Conservation (phyloP, 1,140 invertebrate genomes). For the Diachasma alloeum region DNA sequence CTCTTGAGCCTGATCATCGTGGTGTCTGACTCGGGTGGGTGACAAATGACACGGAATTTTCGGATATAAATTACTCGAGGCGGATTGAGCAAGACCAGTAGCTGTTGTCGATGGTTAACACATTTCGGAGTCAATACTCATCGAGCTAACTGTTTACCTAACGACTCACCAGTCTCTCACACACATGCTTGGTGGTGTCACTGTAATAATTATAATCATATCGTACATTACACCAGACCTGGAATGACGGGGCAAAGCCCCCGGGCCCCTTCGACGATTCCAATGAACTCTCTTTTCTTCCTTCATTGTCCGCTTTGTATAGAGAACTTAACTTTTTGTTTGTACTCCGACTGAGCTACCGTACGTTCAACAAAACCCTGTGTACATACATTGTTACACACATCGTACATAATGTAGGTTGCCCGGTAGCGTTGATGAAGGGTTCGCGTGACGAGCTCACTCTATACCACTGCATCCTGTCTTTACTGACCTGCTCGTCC, state of each 20-base stretch:
- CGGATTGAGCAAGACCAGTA: slow-evolving; percentile 17
- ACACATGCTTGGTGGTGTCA: slow-evolving; percentile 53
- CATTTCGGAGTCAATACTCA: slow-evolving; percentile 10
- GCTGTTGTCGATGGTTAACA: slow-evolving; percentile 5
- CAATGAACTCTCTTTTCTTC: neutral
- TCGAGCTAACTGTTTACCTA: slow-evolving; percentile 42
- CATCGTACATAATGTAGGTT: slow-evolving; percentile 53
- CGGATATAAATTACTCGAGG: neutral
- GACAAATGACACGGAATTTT: neutral
- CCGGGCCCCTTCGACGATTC: neutral
- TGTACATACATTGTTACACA: slow-evolving; percentile 36
- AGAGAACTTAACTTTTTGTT: neutral
- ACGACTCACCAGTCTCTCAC: slow-evolving; percentile 51
- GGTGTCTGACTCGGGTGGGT: too few relatives aligned
- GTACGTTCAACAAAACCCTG: slow-evolving; percentile 2
- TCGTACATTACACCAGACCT: slow-evolving; percentile 30
- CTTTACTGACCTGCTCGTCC: slow-evolving; percentile 57
- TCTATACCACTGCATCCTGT: slow-evolving; percentile 57
- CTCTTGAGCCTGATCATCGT: neutral
- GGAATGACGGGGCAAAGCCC: slow-evolving; percentile 13
- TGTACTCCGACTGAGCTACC: neutral
- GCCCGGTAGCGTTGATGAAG: slow-evolving; percentile 58
- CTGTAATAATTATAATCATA: slow-evolving; percentile 51
- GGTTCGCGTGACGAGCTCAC: slow-evolving; percentile 62
- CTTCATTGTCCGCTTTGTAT: neutral